Evolutionary conservation across 2,113 vertebrate species (phyloP).

Genomic region (Lagopus muta): DNA sequence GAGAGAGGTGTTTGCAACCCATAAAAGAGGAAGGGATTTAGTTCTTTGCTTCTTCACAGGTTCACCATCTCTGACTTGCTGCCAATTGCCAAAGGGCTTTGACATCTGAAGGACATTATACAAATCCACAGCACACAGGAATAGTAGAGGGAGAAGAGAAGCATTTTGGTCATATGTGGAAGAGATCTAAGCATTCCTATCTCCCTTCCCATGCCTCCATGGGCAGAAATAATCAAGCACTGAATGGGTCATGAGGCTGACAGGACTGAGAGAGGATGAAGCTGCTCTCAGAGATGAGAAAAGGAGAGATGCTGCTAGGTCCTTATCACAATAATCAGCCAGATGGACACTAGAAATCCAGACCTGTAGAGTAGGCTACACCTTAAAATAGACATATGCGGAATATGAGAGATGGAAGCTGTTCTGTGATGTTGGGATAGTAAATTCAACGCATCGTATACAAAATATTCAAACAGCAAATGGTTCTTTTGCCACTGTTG

Average conservation of each 20-base stretch:
- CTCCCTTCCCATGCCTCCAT: not conserved
- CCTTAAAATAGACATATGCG: not conserved
- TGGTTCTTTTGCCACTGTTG: not conserved
- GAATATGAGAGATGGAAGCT: not conserved
- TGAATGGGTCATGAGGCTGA: not conserved
- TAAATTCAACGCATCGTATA: not conserved
- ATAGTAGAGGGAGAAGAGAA: not conserved
- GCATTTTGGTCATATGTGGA: not conserved
- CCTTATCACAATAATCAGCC: not conserved
- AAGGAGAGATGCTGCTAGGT: not conserved
- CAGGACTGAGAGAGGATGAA: not conserved
- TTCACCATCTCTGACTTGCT: slow-evolving; percentile 56
- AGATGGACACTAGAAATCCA: not conserved
- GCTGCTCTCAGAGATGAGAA: not conserved
- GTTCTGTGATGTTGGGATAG: not conserved
- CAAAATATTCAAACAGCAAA: not conserved
- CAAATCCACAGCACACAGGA: slow-evolving; percentile 11
- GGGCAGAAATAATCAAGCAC: slow-evolving; percentile 12
- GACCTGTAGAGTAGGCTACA: not conserved
- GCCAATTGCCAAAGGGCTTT: slow-evolving; percentile 52
- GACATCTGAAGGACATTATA: slow-evolving; percentile 68
- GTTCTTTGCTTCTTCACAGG: slow-evolving; percentile 52
- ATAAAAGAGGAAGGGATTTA: slow-evolving; percentile 66
- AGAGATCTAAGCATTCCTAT: slow-evolving; percentile 59
- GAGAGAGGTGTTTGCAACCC: slow-evolving; percentile 72